Percentiles rank a stretch among this genome's conserved stretches.
Evolutionary conservation across 2,888 invertebrate genomes (phyloP).

Genomic region (Rhagium mordax): DNA sequence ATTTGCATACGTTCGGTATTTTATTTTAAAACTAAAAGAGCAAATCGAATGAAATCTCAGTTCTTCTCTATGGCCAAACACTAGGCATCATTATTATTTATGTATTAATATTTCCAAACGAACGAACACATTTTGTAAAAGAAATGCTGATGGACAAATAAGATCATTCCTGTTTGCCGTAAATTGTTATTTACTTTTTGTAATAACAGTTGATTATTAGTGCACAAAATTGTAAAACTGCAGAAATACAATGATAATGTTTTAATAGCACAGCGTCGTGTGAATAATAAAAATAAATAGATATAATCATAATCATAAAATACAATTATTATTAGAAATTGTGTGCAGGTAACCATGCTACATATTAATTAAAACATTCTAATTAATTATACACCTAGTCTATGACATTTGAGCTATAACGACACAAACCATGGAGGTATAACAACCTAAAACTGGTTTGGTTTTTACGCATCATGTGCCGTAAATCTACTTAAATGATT

Average conservation of each 20-base stretch:
- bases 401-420: conserved; percentile 17
- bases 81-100: no score
- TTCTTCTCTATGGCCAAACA: no score
- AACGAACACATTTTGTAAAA: no score
- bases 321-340: conserved; percentile 29
- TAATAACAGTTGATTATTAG: conserved; percentile 27
- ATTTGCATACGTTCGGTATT: neutral
- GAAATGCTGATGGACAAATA: neutral
- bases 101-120: no score
- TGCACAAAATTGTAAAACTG: conserved; percentile 24
- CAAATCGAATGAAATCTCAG: neutral
- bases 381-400: conserved; percentile 15
- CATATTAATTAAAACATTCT: conserved; percentile 20
- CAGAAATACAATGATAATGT: conserved; percentile 17
- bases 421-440: neutral
- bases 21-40: neutral
- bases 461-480: neutral
- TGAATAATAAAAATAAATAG: conserved; percentile 14
- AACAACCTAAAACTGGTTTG: conserved; percentile 7
- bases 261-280: conserved; percentile 1
- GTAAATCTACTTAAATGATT: conserved; percentile 15
- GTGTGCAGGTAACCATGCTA: conserved; percentile 4
- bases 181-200: conserved; percentile 25
- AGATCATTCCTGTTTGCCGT: conserved; percentile 1
- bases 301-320: conserved; percentile 21